Evolutionary conservation across 2,888 invertebrate species (phyloP).

Genomic region (Drosophila eohydei): DNA sequence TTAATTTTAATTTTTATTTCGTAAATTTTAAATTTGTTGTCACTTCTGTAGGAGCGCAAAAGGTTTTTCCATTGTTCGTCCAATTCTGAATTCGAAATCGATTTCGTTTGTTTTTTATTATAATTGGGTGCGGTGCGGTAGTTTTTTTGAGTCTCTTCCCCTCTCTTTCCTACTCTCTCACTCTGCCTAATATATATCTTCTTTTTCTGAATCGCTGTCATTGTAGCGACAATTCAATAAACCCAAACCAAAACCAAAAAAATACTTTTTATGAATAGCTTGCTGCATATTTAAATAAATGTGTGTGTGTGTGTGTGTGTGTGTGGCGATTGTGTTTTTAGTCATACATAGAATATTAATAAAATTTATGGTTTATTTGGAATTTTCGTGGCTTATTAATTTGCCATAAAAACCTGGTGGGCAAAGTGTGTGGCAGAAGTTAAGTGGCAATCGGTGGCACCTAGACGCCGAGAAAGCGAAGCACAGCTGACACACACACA

Average conservation of each 20-base stretch:
- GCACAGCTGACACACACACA: neutral
- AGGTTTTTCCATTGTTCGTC: conserved; percentile 64
- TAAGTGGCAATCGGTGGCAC: conserved; percentile 63
- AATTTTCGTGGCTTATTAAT: conserved; percentile 71
- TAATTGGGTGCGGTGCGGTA: conserved; percentile 76
- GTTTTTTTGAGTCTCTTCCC: conserved; percentile 23
- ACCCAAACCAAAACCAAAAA: conserved; percentile 5
- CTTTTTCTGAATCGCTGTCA: conserved; percentile 63
- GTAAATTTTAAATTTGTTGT: conserved; percentile 80
- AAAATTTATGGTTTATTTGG: conserved; percentile 78
- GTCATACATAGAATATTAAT: conserved; percentile 69
- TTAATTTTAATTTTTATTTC: conserved; percentile 80
- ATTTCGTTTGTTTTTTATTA: conserved; percentile 67
- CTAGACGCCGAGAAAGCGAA: conserved; percentile 34
- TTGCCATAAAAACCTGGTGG: conserved; percentile 72
- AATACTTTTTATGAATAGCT: conserved; percentile 42
- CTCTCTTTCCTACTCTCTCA: neutral
- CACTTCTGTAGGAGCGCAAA: conserved; percentile 76
- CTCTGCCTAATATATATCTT: conserved; percentile 13
- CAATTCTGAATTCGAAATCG: conserved; percentile 48
- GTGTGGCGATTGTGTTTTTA: conserved; percentile 35
- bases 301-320: conserved; percentile 24
- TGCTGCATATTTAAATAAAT: conserved; percentile 36
- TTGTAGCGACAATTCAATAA: conserved; percentile 66
- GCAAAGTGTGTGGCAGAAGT: conserved; percentile 63